phyloP scores from a whole-genome alignment of 2,888 invertebrate species.

The Phymatocera aterrima region DNA sequence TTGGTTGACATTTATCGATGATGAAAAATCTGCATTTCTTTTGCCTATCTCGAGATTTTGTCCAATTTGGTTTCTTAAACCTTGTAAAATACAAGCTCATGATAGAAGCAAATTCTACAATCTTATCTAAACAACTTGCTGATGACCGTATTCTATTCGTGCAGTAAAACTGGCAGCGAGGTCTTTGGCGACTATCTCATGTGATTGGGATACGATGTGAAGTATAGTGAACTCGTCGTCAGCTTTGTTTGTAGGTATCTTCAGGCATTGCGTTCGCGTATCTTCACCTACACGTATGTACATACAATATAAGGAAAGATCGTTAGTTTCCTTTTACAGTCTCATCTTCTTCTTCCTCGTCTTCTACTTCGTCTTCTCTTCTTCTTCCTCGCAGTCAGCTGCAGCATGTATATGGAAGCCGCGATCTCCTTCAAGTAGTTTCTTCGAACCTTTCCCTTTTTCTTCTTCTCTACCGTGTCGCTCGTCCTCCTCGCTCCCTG shows the following conservation, averaged over 20 bases:
- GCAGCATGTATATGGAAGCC: no score
- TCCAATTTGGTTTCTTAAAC: no score
- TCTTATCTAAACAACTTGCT: slow-evolving; percentile 13
- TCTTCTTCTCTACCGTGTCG: background rate
- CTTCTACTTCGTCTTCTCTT: no score
- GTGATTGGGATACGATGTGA: background rate
- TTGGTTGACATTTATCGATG: no score
- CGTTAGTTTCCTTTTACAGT: slow-evolving; percentile 45
- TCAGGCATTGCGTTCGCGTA: no score
- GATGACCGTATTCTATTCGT: slow-evolving; percentile 4
- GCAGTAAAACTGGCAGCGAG: background rate
- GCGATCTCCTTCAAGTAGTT: no score
- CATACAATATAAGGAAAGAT: no score
- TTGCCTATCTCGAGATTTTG: no score
- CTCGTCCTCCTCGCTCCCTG: background rate
- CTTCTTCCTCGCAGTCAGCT: no score
- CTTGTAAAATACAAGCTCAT: no score
- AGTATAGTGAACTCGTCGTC: slow-evolving; percentile 30
- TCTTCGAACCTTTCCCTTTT: slow-evolving; percentile 10
- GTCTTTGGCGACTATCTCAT: background rate
- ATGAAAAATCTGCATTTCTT: no score
- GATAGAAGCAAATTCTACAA: background rate
- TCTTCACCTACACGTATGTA: no score
- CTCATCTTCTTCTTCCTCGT: slow-evolving; percentile 28
- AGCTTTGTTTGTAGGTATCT: background rate